Percentiles rank a stretch among this genome's conserved stretches.
Conservation (phyloP, 2,888 invertebrate species). For the Steinernema hermaphroditum region DNA sequence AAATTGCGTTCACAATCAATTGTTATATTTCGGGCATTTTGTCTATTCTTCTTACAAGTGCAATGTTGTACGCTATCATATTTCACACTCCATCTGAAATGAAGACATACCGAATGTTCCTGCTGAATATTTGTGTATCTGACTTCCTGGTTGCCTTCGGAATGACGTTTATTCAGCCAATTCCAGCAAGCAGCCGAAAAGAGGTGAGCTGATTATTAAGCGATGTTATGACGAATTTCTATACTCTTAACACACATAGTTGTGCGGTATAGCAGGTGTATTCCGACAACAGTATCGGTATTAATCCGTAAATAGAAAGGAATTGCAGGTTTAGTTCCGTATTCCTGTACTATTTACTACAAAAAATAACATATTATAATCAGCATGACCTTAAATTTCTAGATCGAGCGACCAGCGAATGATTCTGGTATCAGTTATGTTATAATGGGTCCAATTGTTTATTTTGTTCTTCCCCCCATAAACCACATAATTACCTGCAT, state of each 20-base stretch:
- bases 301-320: too few species aligned
- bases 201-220: conserved; percentile 6
- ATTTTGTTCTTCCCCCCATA: conserved; percentile 35
- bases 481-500: conserved; percentile 35
- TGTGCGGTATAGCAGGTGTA: too few species aligned
- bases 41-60: conserved; percentile 4
- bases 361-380: too few species aligned
- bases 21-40: conserved; percentile 27
- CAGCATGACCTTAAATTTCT: conserved; percentile 7
- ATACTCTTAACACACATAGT: too few species aligned
- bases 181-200: conserved; percentile 33
- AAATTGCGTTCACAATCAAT: conserved; percentile 26
- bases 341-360: too few species aligned
- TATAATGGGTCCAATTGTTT: conserved; percentile 36
- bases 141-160: conserved; percentile 27
- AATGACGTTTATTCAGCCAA: conserved; percentile 32
- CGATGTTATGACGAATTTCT: too few species aligned
- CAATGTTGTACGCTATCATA: conserved; percentile 29
- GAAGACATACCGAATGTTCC: conserved; percentile 30
- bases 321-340: too few species aligned
- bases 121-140: conserved; percentile 13
- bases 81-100: conserved; percentile 34
- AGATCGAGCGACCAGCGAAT: conserved; percentile 35
- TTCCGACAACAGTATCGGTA: too few species aligned
- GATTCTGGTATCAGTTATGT: conserved; percentile 38